Conservation (phyloP, 1,140 invertebrate species). For the Macrobrachium rosenbergii region DNA sequence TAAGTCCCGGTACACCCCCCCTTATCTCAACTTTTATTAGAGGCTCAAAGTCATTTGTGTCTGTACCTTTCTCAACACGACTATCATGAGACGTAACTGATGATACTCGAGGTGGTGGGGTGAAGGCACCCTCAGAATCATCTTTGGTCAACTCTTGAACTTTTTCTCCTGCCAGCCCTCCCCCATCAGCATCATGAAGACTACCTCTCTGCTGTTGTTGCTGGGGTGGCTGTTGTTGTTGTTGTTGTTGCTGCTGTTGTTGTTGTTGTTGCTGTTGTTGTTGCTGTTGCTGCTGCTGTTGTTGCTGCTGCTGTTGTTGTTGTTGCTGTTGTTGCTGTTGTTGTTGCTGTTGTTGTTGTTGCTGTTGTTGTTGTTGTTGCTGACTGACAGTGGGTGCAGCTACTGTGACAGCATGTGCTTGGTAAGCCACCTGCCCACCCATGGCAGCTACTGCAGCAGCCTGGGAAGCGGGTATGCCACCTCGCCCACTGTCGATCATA, state of each 20-base stretch:
- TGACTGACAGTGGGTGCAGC: constrained; percentile 52
- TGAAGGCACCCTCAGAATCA: constrained; percentile 65
- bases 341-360: constrained; percentile 57
- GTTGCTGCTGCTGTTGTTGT: constrained; percentile 61
- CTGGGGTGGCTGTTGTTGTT: constrained; percentile 49
- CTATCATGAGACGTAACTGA: constrained; percentile 64
- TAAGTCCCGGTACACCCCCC: constrained; percentile 64
- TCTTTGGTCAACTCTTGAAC: constrained; percentile 66
- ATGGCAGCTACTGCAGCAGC: constrained; percentile 63
- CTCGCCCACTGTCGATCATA: constrained; percentile 66
- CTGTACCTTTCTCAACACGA: constrained; percentile 64
- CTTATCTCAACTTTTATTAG: constrained; percentile 66
- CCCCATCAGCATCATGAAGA: constrained; percentile 59
- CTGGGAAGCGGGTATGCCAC: constrained; percentile 50
- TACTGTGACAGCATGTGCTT: constrained; percentile 61
- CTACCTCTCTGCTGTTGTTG: constrained; percentile 55
- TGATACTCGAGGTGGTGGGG: constrained; percentile 64
- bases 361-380: constrained; percentile 62
- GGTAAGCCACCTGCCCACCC: constrained; percentile 63
- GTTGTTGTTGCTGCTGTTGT: constrained; percentile 40
- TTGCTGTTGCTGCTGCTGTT: constrained; percentile 41
- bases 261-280: constrained; percentile 63
- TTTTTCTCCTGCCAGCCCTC: constrained; percentile 60
- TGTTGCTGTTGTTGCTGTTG: constrained; percentile 61
- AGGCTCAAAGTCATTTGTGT: constrained; percentile 66